phyloP scores from a whole-genome alignment of 2,888 invertebrate species.

The Limnephilus auricula region DNA sequence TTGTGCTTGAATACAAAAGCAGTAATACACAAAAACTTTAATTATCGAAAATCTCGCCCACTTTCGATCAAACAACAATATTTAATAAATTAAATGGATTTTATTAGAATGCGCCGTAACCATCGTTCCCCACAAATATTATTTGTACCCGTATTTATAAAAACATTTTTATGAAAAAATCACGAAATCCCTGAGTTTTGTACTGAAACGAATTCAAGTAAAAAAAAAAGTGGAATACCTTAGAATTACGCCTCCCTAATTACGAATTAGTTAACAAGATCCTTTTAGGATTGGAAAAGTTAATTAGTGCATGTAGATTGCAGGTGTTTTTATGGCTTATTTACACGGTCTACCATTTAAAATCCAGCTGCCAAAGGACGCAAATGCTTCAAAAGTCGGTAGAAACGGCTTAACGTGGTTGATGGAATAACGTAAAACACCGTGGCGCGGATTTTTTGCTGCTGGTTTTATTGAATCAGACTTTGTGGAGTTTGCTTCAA shows the following conservation, averaged over 20 bases:
- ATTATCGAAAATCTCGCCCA: too few species aligned
- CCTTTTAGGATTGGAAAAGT: not conserved
- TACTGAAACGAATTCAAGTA: not conserved
- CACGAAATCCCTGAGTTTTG: not conserved
- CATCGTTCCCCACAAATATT: too few species aligned
- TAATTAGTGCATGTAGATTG: slow-evolving; percentile 33
- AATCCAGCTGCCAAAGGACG: slow-evolving; percentile 10
- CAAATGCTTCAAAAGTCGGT: slow-evolving; percentile 8
- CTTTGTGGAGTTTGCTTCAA: not conserved
- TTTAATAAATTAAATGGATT: too few species aligned
- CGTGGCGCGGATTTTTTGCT: not conserved
- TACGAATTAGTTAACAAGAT: not conserved
- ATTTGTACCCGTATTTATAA: too few species aligned
- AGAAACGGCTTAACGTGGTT: slow-evolving; percentile 17
- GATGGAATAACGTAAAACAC: slow-evolving; percentile 9
- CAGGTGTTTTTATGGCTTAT: not conserved
- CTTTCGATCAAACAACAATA: too few species aligned
- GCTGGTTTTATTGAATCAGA: slow-evolving; percentile 19
- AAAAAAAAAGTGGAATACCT: not conserved
- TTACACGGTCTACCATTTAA: not conserved
- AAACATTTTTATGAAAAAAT: not conserved
- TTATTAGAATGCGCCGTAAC: too few species aligned
- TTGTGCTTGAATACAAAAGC: too few species aligned
- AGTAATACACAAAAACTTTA: too few species aligned
- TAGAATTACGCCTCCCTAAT: not conserved